Base-by-base conservation (phyloP, 2,888 invertebrate genomes). In the Chirona hameri region DNA sequence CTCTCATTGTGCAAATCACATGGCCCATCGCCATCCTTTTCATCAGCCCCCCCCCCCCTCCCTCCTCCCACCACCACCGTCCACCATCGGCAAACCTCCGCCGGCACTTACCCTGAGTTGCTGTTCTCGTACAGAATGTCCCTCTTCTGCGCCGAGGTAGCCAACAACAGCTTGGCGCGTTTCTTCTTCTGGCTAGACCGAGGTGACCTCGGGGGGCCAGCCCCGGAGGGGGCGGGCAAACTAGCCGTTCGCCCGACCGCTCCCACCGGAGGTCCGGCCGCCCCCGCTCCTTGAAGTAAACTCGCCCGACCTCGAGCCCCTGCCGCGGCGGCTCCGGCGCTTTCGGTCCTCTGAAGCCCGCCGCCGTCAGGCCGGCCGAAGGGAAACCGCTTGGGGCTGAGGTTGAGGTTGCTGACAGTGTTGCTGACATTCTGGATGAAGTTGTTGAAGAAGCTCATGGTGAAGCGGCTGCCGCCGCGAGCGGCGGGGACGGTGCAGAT, bases 401-500 rank as follows among this genome's bases (percentile, higher is more conserved):
- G 89, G 84, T 92, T 93, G 86, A 95, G 89, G 86, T 93, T 94
- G 81, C 94, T 94, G 85, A 95, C 94, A 88, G 94, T 94, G 89
- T 94, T 95, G 87, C 93, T 94, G 88, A 95, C 94, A 88, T 94
- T 94, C 89, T 95, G 95, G 87, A 94, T 93, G 86, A 95, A 89
- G 72, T 94, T 94, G 88, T 93, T 93, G 88, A 95, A 92, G 90
- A 95, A 95, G 91, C 95, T 95, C 95, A 95, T 95, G 83, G 85
- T 87, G 80, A 10, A 24, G 52, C 29, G 24, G 83, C 48, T n/a
- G 39, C 39, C 39, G 39, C 39, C 39, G 39, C 39, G 39, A 39
- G 39, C 39, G 39, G 39, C 39, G 39, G 39, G 39, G 39, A 39
- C 7, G 39, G 4, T 39, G 39, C 39, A 39, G 39, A 39, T 39